A percentile compares a stretch with the other conserved stretches of the same genome.
Evolutionary conservation across 2,113 vertebrate species (phyloP).

Genomic region (Nerophis lumbriciformis): DNA sequence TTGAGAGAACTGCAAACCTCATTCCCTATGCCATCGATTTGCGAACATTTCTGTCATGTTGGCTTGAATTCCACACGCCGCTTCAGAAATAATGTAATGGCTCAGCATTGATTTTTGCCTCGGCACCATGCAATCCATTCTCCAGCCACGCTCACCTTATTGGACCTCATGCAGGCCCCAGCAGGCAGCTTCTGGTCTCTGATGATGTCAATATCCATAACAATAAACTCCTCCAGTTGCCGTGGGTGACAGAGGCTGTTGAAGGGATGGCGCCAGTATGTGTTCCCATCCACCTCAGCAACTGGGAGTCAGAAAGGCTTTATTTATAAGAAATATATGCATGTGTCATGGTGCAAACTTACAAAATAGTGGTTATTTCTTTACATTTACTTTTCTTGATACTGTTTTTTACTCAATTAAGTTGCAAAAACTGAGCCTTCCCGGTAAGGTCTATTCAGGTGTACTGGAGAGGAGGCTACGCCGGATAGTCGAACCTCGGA

Average conservation of each 20-base stretch:
- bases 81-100: conserved; percentile 48
- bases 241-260: conserved; percentile 83
- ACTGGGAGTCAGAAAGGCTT: conserved; percentile 62
- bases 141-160: conserved; percentile 75
- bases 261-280: conserved; percentile 92
- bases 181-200: conserved; percentile 76
- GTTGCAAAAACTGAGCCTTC: not conserved
- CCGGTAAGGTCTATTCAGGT: too few species aligned
- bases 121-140: conserved; percentile 41
- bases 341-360: not conserved
- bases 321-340: not conserved
- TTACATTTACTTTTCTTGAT: not conserved
- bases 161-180: conserved; percentile 85
- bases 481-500: too few species aligned
- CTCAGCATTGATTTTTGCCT: conserved; percentile 49
- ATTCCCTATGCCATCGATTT: conserved; percentile 3
- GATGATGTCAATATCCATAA: conserved; percentile 84
- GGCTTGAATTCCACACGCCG: conserved; percentile 23
- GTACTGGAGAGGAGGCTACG: too few species aligned
- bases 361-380: not conserved
- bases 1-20: conserved; percentile 11
- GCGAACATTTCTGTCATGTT: conserved; percentile 10
- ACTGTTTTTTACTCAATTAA: not conserved
- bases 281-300: conserved; percentile 87
- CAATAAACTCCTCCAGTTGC: conserved; percentile 91